Evolutionary conservation across 2,888 invertebrate genomes (phyloP).

Genomic region (Ischnura elegans): DNA sequence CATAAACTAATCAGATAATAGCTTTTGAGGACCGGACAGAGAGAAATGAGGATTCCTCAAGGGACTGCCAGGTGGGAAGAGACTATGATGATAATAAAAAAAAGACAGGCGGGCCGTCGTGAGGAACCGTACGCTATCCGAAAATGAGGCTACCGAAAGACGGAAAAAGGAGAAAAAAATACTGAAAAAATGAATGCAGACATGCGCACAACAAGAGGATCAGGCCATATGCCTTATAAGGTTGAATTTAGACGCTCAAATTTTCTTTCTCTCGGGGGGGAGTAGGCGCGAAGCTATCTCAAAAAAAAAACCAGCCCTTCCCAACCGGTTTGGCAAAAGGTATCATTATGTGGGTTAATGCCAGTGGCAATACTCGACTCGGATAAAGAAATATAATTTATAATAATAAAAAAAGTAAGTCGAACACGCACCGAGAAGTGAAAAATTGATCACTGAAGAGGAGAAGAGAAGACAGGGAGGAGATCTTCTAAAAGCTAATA

Average conservation of each 20-base stretch:
- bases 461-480: not conserved
- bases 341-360: slow-evolving; percentile 38
- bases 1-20: not conserved
- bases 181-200: not conserved
- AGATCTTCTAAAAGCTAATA: not conserved
- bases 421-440: not conserved
- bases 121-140: not conserved
- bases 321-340: not conserved
- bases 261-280: not conserved
- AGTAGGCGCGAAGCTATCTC: not conserved
- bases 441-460: not conserved
- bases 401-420: not conserved
- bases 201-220: not conserved
- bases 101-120: not conserved
- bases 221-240: not conserved
- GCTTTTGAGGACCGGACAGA: not conserved
- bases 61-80: not conserved
- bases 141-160: not conserved
- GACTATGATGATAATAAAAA: not conserved
- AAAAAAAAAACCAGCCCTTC: not conserved
- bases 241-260: not conserved
- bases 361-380: not conserved
- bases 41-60: not conserved
- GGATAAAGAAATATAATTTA: not conserved
- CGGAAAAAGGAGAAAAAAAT: not conserved